Percentiles rank a stretch among this genome's conserved stretches.
Evolutionary conservation across 2,113 vertebrate genomes (phyloP).

Genomic region (Percopsis transmontana): DNA sequence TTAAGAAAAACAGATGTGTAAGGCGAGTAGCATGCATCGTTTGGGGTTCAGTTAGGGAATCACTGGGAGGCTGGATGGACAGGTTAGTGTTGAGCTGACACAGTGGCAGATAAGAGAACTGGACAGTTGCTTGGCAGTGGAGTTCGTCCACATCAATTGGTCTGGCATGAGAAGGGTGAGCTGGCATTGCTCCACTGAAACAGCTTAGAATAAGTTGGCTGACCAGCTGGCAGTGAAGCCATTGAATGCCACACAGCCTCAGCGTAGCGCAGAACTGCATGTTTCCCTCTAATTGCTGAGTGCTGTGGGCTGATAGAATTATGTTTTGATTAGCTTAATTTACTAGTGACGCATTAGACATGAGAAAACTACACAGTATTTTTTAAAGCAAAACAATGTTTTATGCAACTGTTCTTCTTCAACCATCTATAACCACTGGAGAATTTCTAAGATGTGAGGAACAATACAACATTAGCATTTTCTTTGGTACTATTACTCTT

Average conservation of each 20-base stretch:
- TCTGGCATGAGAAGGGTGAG: constrained; percentile 31
- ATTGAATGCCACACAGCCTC: constrained; percentile 34
- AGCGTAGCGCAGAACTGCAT: constrained; percentile 35
- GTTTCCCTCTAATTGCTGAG: constrained; percentile 37
- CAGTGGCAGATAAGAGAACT: constrained; percentile 33
- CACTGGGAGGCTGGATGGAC: constrained; percentile 45
- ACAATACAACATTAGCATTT: no score
- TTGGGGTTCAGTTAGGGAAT: constrained; percentile 14
- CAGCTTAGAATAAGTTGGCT: constrained; percentile 53
- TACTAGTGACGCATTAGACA: constrained; percentile 17
- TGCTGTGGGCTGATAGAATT: constrained; percentile 37
- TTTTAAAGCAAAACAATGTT: not conserved
- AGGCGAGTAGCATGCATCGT: constrained; percentile 10
- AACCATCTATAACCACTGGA: not conserved
- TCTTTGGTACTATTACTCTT: no score
- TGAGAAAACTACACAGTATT: not conserved
- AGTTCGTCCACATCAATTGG: constrained; percentile 44
- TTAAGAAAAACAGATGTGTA: not conserved
- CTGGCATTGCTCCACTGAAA: constrained; percentile 41
- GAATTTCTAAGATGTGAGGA: no score
- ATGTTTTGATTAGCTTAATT: constrained; percentile 39
- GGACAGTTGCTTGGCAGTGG: constrained; percentile 29
- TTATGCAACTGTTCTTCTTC: not conserved
- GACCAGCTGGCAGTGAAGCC: constrained; percentile 58
- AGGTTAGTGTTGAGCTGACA: constrained; percentile 44